phyloP scores from a whole-genome alignment of 2,113 vertebrate species.

The Scomber colias region DNA sequence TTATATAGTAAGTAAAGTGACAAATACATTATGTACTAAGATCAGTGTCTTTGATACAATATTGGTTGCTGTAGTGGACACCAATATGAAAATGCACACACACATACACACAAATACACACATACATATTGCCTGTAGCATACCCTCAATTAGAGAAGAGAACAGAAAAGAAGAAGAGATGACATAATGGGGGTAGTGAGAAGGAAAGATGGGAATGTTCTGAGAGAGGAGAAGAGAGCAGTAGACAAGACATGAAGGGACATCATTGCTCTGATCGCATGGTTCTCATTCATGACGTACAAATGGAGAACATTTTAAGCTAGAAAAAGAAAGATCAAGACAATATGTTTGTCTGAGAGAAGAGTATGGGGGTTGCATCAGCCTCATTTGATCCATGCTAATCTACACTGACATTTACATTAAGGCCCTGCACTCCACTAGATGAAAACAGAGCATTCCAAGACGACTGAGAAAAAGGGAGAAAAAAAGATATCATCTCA shows the following conservation, averaged over 20 bases:
- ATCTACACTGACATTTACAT: slow-evolving; percentile 54
- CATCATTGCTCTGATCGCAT: neutral
- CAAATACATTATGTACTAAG: neutral
- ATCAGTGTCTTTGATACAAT: neutral
- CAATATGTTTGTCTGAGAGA: slow-evolving; percentile 21
- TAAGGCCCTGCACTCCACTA: slow-evolving; percentile 21
- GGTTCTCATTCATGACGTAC: neutral
- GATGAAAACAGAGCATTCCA: neutral
- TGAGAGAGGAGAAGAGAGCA: neutral
- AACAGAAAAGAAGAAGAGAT: neutral
- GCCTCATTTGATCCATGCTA: slow-evolving; percentile 39
- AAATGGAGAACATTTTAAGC: slow-evolving; percentile 11
- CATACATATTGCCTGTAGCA: neutral
- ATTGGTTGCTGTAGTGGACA: neutral
- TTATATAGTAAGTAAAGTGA: neutral
- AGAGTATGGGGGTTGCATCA: neutral
- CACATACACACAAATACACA: neutral
- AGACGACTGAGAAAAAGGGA: neutral
- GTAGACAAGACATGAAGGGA: neutral
- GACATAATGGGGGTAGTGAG: neutral
- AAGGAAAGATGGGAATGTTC: neutral
- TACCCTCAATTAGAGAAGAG: slow-evolving; percentile 15
- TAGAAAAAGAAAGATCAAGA: slow-evolving; percentile 17
- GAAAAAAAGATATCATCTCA: neutral
- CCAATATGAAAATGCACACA: neutral